Evolutionary conservation across 2,888 invertebrate genomes (phyloP).

Genomic region (Dryocosmus kuriphilus): DNA sequence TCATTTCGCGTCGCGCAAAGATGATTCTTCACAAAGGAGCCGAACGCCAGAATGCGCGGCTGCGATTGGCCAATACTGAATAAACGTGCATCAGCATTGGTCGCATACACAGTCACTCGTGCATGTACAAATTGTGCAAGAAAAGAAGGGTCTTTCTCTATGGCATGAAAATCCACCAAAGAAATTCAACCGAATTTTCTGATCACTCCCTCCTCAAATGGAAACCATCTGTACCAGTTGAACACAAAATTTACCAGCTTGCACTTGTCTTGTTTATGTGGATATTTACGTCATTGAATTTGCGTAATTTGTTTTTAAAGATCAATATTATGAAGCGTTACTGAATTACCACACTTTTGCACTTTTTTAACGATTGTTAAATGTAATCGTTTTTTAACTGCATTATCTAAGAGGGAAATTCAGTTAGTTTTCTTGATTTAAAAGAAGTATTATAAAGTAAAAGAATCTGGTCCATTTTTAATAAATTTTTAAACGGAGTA

Average conservation of each 20-base stretch:
- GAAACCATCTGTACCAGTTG: constrained; percentile 7
- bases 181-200: too few species aligned
- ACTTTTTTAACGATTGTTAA: neutral
- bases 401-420: neutral
- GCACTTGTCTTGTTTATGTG: neutral
- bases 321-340: constrained; percentile 1
- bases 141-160: too few species aligned
- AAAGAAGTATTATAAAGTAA: neutral
- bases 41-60: too few species aligned
- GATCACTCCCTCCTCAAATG: constrained; percentile 42
- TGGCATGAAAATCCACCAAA: too few species aligned
- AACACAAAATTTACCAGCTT: constrained; percentile 14
- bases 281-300: neutral
- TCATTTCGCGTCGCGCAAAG: too few species aligned
- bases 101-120: too few species aligned
- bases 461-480: neutral
- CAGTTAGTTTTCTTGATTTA: neutral
- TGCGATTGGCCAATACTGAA: too few species aligned
- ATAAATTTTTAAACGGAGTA: neutral
- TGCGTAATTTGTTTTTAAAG: constrained; percentile 28
- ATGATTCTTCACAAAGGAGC: too few species aligned
- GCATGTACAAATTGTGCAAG: too few species aligned
- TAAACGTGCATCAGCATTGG: too few species aligned
- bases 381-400: neutral
- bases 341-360: too few species aligned